phyloP scores from a whole-genome alignment of 2,888 invertebrate genomes.

The Eurytoma adleriae region DNA sequence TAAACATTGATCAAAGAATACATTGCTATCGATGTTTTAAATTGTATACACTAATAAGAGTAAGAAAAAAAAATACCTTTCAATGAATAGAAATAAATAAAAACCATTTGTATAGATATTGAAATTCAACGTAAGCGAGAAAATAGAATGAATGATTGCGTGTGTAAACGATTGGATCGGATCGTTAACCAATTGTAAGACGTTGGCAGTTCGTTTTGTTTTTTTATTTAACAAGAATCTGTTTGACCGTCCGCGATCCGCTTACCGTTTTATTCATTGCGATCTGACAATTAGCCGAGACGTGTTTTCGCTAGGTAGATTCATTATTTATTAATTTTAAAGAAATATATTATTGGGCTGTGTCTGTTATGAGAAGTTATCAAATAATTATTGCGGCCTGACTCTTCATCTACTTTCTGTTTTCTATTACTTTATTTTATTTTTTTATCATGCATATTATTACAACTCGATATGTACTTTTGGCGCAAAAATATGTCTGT shows the following conservation, averaged over 20 bases:
- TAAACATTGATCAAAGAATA: conserved; percentile 41
- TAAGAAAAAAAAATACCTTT: conserved; percentile 37
- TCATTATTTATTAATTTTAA: conserved; percentile 52
- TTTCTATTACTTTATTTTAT: conserved; percentile 10
- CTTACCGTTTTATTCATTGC: conserved; percentile 12
- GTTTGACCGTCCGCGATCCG: conserved; percentile 33
- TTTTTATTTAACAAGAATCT: conserved; percentile 48
- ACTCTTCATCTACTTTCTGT: conserved; percentile 24
- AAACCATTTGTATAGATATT: conserved; percentile 50
- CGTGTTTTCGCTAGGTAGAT: conserved; percentile 36
- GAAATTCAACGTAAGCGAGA: conserved; percentile 42
- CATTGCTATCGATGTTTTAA: conserved; percentile 50
- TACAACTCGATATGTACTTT: neutral
- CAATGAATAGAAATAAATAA: conserved; percentile 28
- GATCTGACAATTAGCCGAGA: neutral
- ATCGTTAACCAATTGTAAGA: conserved; percentile 33
- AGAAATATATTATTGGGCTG: conserved; percentile 46
- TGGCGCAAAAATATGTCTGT: conserved; percentile 13
- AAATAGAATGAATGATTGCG: conserved; percentile 45
- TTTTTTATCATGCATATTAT: conserved; percentile 23
- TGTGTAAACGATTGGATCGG: conserved; percentile 11
- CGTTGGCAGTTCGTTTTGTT: conserved; percentile 40
- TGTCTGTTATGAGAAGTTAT: conserved; percentile 44
- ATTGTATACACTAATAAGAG: conserved; percentile 32
- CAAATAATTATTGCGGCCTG: conserved; percentile 38